These are phyloP conservation scores for Channallabes apus DNA, from an alignment of 2,797 vertebrate genomes.

Conservation along the genomic window DNA sequence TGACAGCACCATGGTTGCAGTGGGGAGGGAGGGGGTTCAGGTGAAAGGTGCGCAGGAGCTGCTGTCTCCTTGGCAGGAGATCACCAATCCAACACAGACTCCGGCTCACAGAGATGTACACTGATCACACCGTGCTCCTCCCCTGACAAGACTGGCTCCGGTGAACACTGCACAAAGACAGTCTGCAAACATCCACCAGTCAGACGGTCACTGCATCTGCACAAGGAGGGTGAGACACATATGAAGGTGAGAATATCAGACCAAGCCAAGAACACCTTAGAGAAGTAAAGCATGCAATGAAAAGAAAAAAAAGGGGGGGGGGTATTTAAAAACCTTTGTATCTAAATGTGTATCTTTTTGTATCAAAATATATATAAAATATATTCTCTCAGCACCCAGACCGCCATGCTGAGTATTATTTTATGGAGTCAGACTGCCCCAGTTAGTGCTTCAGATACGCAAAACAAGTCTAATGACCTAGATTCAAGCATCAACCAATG, in stretches of 20 bases:
- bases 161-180: conserved; percentile 72
- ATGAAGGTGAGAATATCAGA: conserved; percentile 24
- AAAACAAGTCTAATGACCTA: conserved; percentile 68
- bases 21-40: conserved; percentile 71
- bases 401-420: conserved; percentile 52
- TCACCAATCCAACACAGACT: conserved; percentile 70
- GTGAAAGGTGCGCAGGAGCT: conserved; percentile 73
- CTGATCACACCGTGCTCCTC: conserved; percentile 70
- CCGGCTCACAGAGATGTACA: conserved; percentile 71
- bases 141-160: conserved; percentile 68
- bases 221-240: conserved; percentile 40
- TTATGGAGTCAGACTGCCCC: conserved; percentile 51
- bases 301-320: too few species aligned
- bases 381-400: conserved; percentile 22
- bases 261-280: neutral
- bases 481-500: conserved; percentile 63
- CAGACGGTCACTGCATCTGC: conserved; percentile 90
- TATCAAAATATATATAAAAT: neutral
- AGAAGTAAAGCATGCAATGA: neutral
- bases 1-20: conserved; percentile 96
- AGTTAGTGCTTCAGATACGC: conserved; percentile 60
- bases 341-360: too few species aligned
- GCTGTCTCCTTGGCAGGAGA: conserved; percentile 78
- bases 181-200: conserved; percentile 82
- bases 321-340: too few species aligned